These are phyloP conservation scores for Rousettus madagascariensis DNA, from an alignment of 2,797 vertebrate species.

Conservation along the genomic window DNA sequence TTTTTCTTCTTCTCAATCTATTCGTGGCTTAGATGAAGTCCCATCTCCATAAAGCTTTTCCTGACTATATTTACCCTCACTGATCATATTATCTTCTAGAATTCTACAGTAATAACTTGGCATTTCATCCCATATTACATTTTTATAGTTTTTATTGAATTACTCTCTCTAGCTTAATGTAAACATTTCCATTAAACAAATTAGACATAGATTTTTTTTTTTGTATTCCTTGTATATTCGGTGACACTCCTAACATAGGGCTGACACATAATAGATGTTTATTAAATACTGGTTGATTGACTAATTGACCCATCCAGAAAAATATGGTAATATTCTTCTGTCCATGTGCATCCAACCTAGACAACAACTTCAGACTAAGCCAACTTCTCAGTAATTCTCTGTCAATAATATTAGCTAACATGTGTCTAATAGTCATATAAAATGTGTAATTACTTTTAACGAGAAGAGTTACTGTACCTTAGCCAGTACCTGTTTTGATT, in stretches of 20 bases:
- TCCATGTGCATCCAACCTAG: background rate
- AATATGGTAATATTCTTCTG: background rate
- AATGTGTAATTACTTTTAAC: background rate
- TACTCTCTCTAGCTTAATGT: background rate
- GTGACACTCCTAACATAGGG: background rate
- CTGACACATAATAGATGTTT: background rate
- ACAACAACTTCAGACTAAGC: background rate
- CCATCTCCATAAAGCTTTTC: background rate
- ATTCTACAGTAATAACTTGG: background rate
- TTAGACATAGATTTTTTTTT: background rate
- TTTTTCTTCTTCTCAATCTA: background rate
- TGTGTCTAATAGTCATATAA: background rate
- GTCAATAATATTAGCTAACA: background rate
- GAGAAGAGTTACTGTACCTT: background rate
- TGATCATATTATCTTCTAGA: background rate
- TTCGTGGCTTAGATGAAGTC: background rate
- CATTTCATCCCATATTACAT: background rate
- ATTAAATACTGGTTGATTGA: background rate
- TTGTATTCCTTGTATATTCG: background rate
- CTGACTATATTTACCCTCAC: background rate
- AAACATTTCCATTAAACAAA: background rate
- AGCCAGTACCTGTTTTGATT: conserved; percentile 4
- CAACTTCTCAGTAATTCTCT: background rate
- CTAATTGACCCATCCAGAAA: background rate
- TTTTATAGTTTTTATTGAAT: conserved; percentile 32